Conservation (phyloP, 2,888 invertebrate genomes). For the Celastrina argiolus region DNA sequence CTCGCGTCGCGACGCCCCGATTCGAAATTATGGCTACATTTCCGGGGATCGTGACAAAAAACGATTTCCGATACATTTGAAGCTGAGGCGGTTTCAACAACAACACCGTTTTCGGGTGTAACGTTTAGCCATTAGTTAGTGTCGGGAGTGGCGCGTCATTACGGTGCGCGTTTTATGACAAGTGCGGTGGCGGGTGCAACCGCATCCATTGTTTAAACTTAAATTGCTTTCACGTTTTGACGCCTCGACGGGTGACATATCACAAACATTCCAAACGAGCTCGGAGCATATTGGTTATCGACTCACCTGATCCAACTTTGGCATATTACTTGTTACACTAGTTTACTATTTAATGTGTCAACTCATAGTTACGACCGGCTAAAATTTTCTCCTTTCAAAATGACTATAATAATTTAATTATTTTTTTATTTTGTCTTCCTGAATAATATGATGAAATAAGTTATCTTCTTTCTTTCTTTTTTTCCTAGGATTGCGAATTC, state of each 20-base stretch:
- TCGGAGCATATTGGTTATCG: not conserved
- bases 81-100: slow-evolving; percentile 17
- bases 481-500: too few species aligned
- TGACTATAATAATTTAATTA: too few species aligned
- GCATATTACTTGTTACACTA: too few species aligned
- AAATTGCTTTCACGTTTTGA: slow-evolving; percentile 51
- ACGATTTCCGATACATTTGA: slow-evolving; percentile 3
- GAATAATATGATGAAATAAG: too few species aligned
- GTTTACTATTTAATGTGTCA: too few species aligned
- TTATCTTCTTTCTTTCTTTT: too few species aligned
- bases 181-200: slow-evolving; percentile 37
- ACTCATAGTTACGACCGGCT: too few species aligned
- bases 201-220: slow-evolving; percentile 56
- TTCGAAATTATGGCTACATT: slow-evolving; percentile 8
- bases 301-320: not conserved
- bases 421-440: too few species aligned
- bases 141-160: slow-evolving; percentile 31
- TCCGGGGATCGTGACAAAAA: slow-evolving; percentile 7
- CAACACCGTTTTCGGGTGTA: slow-evolving; percentile 11
- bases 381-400: too few species aligned
- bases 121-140: slow-evolving; percentile 37
- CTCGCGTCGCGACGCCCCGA: not conserved
- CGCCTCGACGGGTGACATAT: slow-evolving; percentile 27
- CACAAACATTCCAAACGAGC: not conserved
- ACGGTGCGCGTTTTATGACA: slow-evolving; percentile 30